These are phyloP conservation scores for Matsumyia berberina DNA, from an alignment of 2,888 invertebrate genomes.

Conservation along the genomic window DNA sequence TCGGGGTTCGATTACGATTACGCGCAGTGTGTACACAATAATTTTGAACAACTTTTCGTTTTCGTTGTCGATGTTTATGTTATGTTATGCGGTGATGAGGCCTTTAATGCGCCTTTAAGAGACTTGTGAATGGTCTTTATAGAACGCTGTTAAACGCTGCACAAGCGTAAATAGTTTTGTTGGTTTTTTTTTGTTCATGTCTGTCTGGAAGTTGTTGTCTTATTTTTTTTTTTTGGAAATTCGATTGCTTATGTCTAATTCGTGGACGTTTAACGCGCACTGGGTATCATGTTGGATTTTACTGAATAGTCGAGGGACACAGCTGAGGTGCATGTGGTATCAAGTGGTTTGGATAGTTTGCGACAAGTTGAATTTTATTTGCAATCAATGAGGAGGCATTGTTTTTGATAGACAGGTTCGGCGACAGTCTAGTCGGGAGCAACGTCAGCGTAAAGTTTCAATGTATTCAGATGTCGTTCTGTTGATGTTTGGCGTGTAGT, in stretches of 20 bases:
- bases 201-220: constrained; percentile 11
- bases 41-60: not conserved
- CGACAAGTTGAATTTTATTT: too few species aligned
- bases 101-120: constrained; percentile 67
- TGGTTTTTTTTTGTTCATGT: constrained; percentile 6
- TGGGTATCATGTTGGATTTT: constrained; percentile 14
- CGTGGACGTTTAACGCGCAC: constrained; percentile 1
- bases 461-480: too few species aligned
- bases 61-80: constrained; percentile 39
- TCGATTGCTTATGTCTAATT: too few species aligned
- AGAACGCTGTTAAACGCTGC: constrained; percentile 55
- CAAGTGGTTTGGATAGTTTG: too few species aligned
- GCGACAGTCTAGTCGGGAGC: too few species aligned
- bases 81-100: constrained; percentile 62
- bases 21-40: constrained; percentile 7
- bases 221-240: constrained; percentile 24
- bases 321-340: not conserved
- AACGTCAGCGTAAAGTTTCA: too few species aligned
- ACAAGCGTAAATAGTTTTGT: constrained; percentile 42
- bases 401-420: too few species aligned
- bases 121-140: constrained; percentile 65
- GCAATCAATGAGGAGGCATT: too few species aligned
- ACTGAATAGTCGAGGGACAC: constrained; percentile 18
- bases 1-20: constrained; percentile 31
- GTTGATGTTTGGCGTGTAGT: too few species aligned